A percentile compares a stretch with the other conserved stretches of the same genome.
phyloP scores from a whole-genome alignment of 2,888 invertebrate genomes.

The Eretmocerus hayati region DNA sequence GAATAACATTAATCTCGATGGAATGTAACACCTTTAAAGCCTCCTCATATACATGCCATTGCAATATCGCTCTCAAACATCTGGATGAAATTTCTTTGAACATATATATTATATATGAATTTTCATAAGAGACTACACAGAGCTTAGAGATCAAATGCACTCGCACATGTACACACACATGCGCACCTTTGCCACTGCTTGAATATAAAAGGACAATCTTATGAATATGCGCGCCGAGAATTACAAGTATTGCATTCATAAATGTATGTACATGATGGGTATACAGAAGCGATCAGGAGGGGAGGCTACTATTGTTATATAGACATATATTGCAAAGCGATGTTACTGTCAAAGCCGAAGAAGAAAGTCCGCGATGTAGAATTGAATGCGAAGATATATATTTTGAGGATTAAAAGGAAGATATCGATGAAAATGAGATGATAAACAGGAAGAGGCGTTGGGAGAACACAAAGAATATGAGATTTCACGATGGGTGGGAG shows the following conservation, averaged over 20 bases:
- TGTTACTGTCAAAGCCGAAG: background rate
- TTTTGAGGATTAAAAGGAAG: too few species aligned
- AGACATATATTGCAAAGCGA: slow-evolving; percentile 8
- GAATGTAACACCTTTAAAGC: too few species aligned
- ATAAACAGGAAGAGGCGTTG: too few species aligned
- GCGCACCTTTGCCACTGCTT: background rate
- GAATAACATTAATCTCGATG: too few species aligned
- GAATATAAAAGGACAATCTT: background rate
- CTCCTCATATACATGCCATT: too few species aligned
- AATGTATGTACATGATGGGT: background rate
- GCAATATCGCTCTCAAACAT: background rate
- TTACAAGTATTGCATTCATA: background rate
- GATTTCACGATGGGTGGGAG: too few species aligned
- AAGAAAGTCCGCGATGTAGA: background rate
- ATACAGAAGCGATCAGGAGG: background rate
- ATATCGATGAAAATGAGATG: too few species aligned
- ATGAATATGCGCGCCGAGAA: background rate
- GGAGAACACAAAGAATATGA: too few species aligned
- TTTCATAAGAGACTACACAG: background rate
- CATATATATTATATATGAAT: background rate
- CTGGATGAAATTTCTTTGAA: slow-evolving; percentile 12
- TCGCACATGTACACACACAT: background rate
- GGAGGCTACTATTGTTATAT: too few species aligned
- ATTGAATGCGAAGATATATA: background rate
- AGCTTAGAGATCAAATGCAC: too few species aligned